Conservation (phyloP, 2,888 invertebrate species). For the Orthosia gracilis region DNA sequence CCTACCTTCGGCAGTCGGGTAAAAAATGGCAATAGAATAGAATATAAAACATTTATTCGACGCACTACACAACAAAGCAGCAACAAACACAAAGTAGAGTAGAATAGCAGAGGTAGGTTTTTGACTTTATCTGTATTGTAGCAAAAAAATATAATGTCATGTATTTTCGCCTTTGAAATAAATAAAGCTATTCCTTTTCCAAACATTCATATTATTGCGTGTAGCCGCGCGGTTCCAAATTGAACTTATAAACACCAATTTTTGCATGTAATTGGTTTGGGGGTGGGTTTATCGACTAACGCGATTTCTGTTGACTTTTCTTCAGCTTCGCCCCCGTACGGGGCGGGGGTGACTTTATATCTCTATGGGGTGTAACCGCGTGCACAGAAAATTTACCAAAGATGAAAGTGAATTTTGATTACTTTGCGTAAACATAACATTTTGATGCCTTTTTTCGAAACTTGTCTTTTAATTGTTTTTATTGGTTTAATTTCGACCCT, state of each 20-base stretch:
- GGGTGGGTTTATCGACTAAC: constrained; percentile 32
- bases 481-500: neutral
- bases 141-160: too few species aligned
- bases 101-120: too few species aligned
- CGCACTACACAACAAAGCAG: too few species aligned
- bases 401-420: constrained; percentile 46
- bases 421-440: constrained; percentile 43
- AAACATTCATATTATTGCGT: constrained; percentile 11
- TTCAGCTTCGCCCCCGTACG: constrained; percentile 12
- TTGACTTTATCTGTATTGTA: neutral
- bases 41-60: too few species aligned
- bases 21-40: too few species aligned
- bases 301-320: constrained; percentile 50
- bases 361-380: constrained; percentile 16
- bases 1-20: too few species aligned
- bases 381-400: constrained; percentile 12
- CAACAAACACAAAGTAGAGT: too few species aligned
- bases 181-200: neutral
- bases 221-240: constrained; percentile 23
- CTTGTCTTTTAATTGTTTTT: constrained; percentile 18
- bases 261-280: constrained; percentile 49
- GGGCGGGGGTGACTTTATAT: constrained; percentile 34
- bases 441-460: constrained; percentile 25
- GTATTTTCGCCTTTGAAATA: neutral
- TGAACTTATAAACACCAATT: constrained; percentile 53